Evolutionary conservation across 2,113 vertebrate genomes (phyloP), one percentile per base, ranked within the genome.

Genomic region (Callocephalon fimbriatum): DNA sequence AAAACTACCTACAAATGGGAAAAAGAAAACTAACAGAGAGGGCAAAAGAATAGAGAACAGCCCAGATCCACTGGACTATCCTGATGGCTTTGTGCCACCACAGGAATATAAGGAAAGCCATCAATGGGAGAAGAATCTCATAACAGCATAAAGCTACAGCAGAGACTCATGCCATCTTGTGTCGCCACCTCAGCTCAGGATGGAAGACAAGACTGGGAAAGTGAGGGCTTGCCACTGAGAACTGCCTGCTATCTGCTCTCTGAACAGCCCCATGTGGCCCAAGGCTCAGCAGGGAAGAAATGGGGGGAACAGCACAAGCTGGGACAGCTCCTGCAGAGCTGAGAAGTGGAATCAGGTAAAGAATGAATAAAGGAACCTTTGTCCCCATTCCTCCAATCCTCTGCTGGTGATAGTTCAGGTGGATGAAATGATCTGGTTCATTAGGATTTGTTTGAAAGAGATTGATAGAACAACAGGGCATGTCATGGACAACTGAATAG

Each of bases 301-400:
- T 4, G 15, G 23, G 19, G 42, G 26, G 35, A 91, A 47, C 54
- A 68, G 76, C 59, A 84, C 38, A 72, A 29, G 31, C 51, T 72
- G 22, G 37, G 51, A 67, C 54, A 93, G 70, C 44, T 71, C 84
- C 84, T 56, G 61, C 0, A 3, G 79, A 96, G 75, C 59, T 89
- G 85, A 66, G 31, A 82, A 90, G 54, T 48, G 37, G 63, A 61
- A 74, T 70, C 68, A 86, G 91, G 88, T 95, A 66, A 95, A 81
- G 85, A 93, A 86, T 14, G 5, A 90, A 86, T 65, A 79, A 92
- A 83, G 35, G 13, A 27, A 90, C n/a, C 45, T 74, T 77, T 75
- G 51, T 78, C 25, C 32, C 38, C 37, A 15, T n/a, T 91, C 59
- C 83, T 84, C 75, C 79, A 86, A 2, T 25, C 68, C 47, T 92